Percentiles rank a stretch among this genome's conserved stretches.
These are phyloP conservation scores for Crypturellus undulatus DNA, from an alignment of 2,113 vertebrate species.

Conservation along the genomic window DNA sequence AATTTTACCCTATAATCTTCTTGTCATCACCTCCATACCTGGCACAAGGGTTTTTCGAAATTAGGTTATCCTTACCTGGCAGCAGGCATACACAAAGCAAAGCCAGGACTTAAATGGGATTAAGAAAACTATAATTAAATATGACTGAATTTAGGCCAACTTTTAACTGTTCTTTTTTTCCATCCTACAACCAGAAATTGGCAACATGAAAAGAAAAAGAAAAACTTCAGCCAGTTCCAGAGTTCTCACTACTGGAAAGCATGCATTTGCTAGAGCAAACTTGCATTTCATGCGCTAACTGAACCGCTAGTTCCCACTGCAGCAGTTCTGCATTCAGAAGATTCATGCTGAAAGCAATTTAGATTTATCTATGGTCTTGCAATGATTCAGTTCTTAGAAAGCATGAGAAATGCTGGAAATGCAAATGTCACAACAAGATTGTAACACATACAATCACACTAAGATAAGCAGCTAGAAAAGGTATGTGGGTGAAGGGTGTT, in stretches of 20 bases:
- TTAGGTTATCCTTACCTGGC: not conserved
- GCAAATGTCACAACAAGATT: not conserved
- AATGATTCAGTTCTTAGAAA: not conserved
- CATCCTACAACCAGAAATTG: not conserved
- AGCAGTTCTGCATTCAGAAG: not conserved
- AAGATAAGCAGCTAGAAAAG: not conserved
- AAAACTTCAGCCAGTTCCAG: not conserved
- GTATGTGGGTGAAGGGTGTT: not conserved
- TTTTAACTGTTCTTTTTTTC: not conserved
- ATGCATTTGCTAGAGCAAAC: not conserved
- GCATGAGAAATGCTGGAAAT: not conserved
- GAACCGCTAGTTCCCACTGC: not conserved
- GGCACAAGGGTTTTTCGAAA: not conserved
- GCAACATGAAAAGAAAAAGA: not conserved
- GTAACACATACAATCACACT: not conserved
- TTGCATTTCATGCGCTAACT: rapidly evolving
- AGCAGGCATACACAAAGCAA: not conserved
- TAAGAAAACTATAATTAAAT: not conserved
- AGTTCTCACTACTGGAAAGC: not conserved
- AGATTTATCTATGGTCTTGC: not conserved
- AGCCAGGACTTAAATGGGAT: not conserved
- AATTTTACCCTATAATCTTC: not conserved
- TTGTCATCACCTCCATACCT: not conserved
- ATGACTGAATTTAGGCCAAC: not conserved
- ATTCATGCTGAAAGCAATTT: rapidly evolving